Base-by-base conservation (phyloP, 2,113 vertebrate species). In the Rhinichthys klamathensis region DNA sequence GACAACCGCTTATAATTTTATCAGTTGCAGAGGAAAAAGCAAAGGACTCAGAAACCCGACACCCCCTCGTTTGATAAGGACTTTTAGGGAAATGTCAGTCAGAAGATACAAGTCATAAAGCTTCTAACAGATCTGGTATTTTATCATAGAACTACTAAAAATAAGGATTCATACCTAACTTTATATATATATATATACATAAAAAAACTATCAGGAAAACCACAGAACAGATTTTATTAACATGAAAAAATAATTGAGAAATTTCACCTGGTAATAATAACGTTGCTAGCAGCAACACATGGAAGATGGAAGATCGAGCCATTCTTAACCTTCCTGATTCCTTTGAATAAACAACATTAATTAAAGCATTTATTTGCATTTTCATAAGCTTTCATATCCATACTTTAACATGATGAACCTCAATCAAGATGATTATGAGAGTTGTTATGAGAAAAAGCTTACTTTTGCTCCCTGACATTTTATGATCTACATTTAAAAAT, bases 191-290 rank as follows among this genome's bases (percentile, higher is more conserved):
- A n/a, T n/a, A n/a, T n/a, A n/a, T n/a, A n/a, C n/a, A n/a, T n/a
- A n/a, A n/a, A n/a, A n/a, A 41, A 41, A 74, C 6, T 46, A 3
- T 46, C 4, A 46, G 72, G 6, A 46, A 27, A 75, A 27, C 6
- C 6, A 27, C 27, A 25, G 7, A 16, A 30, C 73, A 32, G 3
- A 32, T 35, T n/a, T 44, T 23, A 13, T 41, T 46, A n/a, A 58
- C 11, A 78, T 54, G 1, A 35, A 56, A n/a, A 58, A 16, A 27
- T 16, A 0, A 11, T 32, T 58, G 0, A n/a, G 61, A 79, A 13
- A 30, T 79, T 93, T 95, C 89, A 95, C 95, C 94, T 56, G 95
- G 90, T 86, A 95, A 87, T 80, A 95, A 86, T 60, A 90, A 85
- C 65, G 89, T 88, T 56, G 90, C 91, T 82, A 95, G 88, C 86